These are phyloP conservation scores for Synergus japonicus DNA, from an alignment of 2,888 invertebrate genomes.

Conservation along the genomic window DNA sequence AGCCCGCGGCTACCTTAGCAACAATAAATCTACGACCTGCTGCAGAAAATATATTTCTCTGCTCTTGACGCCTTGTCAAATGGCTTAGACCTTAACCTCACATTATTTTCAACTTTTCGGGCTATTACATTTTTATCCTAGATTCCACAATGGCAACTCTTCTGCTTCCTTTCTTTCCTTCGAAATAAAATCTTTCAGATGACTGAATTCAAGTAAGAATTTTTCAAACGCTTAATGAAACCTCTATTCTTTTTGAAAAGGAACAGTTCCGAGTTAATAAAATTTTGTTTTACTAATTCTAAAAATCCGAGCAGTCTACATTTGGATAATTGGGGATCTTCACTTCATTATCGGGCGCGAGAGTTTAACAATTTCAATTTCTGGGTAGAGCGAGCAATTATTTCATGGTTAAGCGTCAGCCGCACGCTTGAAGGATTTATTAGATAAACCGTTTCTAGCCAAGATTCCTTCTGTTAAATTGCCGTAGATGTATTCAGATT, in stretches of 20 bases:
- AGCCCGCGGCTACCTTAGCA: neutral
- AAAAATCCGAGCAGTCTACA: neutral
- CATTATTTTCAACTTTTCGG: neutral
- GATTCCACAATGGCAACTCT: neutral
- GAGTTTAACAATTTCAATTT: constrained; percentile 19
- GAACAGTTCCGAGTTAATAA: too few relatives aligned
- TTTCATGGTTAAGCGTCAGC: constrained; percentile 26
- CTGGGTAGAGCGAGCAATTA: constrained; percentile 17
- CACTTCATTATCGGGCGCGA: neutral
- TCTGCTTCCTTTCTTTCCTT: neutral
- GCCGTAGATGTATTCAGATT: neutral
- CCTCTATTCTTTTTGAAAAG: too few relatives aligned
- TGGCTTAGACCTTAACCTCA: neutral
- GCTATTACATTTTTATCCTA: neutral
- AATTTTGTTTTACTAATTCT: neutral
- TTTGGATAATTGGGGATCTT: constrained; percentile 9
- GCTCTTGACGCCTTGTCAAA: constrained; percentile 27
- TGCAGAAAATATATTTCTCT: constrained; percentile 34
- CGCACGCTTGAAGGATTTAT: constrained; percentile 36
- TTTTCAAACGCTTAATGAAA: too few relatives aligned
- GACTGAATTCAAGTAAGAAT: too few relatives aligned
- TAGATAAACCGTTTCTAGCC: constrained; percentile 23
- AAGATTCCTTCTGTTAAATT: constrained; percentile 22
- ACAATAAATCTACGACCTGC: constrained; percentile 24
- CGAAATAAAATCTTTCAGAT: neutral